Base-by-base conservation (phyloP, 1,140 invertebrate genomes). In the Sipha flava region DNA sequence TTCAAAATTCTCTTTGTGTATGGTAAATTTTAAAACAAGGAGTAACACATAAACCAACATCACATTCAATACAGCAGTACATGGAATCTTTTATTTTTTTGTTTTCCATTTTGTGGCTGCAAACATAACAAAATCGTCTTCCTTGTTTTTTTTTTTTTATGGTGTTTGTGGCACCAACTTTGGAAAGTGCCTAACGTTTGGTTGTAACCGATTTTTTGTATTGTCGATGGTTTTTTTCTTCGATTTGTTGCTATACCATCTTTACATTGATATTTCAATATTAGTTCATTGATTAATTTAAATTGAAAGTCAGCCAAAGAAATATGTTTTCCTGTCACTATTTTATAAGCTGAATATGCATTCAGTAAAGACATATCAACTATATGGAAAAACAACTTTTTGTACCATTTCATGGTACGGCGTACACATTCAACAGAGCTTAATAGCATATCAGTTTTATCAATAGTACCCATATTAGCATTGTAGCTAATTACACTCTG, bases 331-430 rank as follows among this genome's bases (percentile, higher is more conserved):
- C 81, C 40, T 14, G 45, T 66, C 45, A 79, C 70, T 23, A 26
- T 81, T 23, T 72, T 70, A 52, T 54, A 66, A 12, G 49, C 40
- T 64, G 59, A 57, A 47, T 68, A 52, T 18, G 66, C 59, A 54
- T 79, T 81, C 23, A 79, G 70, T 18, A 75, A 43, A 23, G 79
- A 43, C 26, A 83, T 73, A 68, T 84, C 82, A n/a, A 84, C 1
- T 49, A 84, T 73, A 81, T 84, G 82, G 37, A 84, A 84, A 79
- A 84, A 83, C 66, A 81, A 82, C 77, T 85, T 86, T 82, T 85
- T 85, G 82, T 85, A 83, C 85, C 85, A 85, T 81, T 85, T 86
- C n/a, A 82, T 59, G 18, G 83, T 81, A 83, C 84, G 85, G 40
- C 84, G 80, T 70, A 84, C 81, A 57, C 82, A 82, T 57, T 82